Conservation (phyloP, 2,888 invertebrate genomes). For the Mesoligia furuncula region DNA sequence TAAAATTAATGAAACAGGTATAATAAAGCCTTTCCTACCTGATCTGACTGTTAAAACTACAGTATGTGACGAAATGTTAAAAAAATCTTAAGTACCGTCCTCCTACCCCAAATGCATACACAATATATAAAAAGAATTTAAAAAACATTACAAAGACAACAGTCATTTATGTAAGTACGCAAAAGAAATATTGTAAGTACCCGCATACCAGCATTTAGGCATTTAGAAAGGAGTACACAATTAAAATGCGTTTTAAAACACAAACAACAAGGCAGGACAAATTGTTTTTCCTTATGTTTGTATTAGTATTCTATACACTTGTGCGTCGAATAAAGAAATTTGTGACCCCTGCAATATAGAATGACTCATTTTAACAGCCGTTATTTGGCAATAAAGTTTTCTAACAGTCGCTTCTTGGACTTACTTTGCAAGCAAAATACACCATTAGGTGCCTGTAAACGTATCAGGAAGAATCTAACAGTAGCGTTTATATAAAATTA, state of each 20-base stretch:
- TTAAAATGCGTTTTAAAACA: slow-evolving; percentile 80
- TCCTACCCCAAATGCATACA: slow-evolving; percentile 49
- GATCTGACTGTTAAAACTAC: background rate
- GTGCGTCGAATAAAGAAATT: slow-evolving; percentile 78
- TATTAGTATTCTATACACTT: slow-evolving; percentile 81
- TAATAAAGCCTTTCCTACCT: background rate
- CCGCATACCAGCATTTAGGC: slow-evolving; percentile 68
- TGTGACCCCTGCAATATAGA: slow-evolving; percentile 80
- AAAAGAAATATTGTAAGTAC: slow-evolving; percentile 60
- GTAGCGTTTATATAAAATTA: slow-evolving; percentile 60
- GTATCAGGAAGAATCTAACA: slow-evolving; percentile 55
- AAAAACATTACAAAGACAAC: slow-evolving; percentile 43
- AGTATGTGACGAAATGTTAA: slow-evolving; percentile 27
- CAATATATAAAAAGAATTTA: slow-evolving; percentile 37
- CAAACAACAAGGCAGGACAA: slow-evolving; percentile 71
- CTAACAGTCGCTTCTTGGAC: slow-evolving; percentile 73
- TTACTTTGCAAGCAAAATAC: slow-evolving; percentile 72
- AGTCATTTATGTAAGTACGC: slow-evolving; percentile 49
- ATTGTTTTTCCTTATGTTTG: slow-evolving; percentile 78
- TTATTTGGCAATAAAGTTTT: slow-evolving; percentile 84
- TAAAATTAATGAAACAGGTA: background rate
- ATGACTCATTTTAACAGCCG: slow-evolving; percentile 85
- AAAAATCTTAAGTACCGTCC: slow-evolving; percentile 33
- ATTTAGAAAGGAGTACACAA: slow-evolving; percentile 79
- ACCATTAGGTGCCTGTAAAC: slow-evolving; percentile 65